A percentile compares a stretch with the other conserved stretches of the same genome.
These are phyloP conservation scores for Trachelus iudaicus DNA, from an alignment of 2,888 invertebrate species.

Conservation along the genomic window DNA sequence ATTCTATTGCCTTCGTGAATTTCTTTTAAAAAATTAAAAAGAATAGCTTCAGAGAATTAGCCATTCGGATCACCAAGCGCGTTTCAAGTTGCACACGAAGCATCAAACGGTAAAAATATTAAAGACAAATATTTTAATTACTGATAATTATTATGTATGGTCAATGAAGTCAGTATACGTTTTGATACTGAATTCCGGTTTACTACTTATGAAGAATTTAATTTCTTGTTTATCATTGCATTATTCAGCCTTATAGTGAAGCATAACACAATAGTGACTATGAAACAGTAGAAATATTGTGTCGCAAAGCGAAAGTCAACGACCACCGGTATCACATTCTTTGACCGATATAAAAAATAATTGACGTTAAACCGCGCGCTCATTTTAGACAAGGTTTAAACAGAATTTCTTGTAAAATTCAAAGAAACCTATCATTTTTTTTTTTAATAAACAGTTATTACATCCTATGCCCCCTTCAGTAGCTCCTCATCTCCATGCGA, in stretches of 20 bases:
- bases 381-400: background rate
- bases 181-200: background rate
- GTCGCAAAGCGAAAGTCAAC: background rate
- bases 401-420: background rate
- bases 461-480: slow-evolving; percentile 28
- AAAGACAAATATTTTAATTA: background rate
- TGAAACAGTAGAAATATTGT: background rate
- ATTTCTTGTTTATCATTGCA: background rate
- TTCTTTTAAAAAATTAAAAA: background rate
- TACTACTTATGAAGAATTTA: background rate
- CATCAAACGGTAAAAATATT: background rate
- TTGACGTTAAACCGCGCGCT: background rate
- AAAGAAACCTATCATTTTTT: background rate
- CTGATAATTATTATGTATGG: background rate
- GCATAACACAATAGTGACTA: background rate
- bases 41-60: background rate
- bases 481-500: slow-evolving; percentile 21
- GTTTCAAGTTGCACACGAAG: background rate
- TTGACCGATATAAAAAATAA: background rate
- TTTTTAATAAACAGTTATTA: slow-evolving; percentile 5
- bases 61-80: background rate
- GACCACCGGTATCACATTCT: background rate
- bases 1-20: background rate
- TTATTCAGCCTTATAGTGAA: background rate
- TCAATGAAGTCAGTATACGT: background rate